Evolutionary conservation across 2,797 vertebrate species (phyloP).

Genomic region (Xiphophorus birchmanni): DNA sequence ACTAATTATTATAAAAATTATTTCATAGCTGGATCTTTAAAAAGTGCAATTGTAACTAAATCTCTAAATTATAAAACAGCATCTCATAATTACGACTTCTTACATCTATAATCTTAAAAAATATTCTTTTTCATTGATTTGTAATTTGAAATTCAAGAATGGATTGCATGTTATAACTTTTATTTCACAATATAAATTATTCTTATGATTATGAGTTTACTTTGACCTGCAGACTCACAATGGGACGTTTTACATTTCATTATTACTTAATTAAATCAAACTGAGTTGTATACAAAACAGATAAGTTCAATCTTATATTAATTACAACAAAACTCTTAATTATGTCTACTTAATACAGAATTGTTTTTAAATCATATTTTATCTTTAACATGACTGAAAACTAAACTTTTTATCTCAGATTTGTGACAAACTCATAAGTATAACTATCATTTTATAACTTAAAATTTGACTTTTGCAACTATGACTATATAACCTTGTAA

Average conservation of each 20-base stretch:
- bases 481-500: not conserved
- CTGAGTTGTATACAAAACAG: not conserved
- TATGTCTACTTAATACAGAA: not conserved
- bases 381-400: not conserved
- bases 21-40: no score
- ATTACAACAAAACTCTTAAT: not conserved
- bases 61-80: no score
- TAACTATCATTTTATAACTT: not conserved
- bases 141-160: not conserved
- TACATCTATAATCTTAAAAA: not conserved
- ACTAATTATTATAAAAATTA: no score
- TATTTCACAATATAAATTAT: not conserved
- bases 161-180: not conserved
- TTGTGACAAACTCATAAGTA: not conserved
- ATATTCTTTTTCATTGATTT: not conserved
- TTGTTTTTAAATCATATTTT: no score
- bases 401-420: not conserved
- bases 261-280: not conserved
- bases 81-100: not conserved
- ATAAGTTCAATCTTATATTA: not conserved
- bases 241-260: not conserved
- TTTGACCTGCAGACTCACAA: not conserved
- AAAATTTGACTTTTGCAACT: not conserved
- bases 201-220: not conserved
- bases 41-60: no score